Evolutionary conservation across 2,113 vertebrate genomes (phyloP), one percentile per base, ranked within the genome.

Genomic region (Psittacula cyanocephala): DNA sequence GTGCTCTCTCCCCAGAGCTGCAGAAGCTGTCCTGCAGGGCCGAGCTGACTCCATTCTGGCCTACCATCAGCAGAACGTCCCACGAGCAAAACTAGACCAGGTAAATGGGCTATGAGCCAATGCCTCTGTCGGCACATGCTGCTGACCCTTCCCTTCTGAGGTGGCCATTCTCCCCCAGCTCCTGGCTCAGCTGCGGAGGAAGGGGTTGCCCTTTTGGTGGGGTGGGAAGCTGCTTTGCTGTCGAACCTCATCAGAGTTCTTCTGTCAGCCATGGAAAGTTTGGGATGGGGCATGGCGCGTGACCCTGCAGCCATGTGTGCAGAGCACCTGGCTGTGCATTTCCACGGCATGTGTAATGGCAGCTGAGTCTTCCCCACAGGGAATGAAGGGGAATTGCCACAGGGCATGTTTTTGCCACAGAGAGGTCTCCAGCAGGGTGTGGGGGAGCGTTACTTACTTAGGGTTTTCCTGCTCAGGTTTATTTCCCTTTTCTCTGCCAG

Each of bases 1-100:
- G 49, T 96, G 57, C 68, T 95, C 92, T 92, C 82, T 94, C 92
- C 57, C 47, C 98, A 99, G 99, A 90, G 99, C 99, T 75, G 99
- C 99, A 1, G 99, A 99, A 81, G 99, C 99, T 17, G 99, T 99
- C 46, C 97, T 99, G 47, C 99, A 99, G 94, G 99, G 99, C 84
- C 99, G 98, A 89, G 98, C 98, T 0, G 99, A 99, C 81, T 99
- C 99, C 94, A 99, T 99, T 78, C 98, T 99, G 28, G 95, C 98
- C 81, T 99, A 99, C 97, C 99, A 99, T 97, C 99, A 99, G 98
- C 99, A 99, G 97, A 99, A 99, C 4, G 98, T 99, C 88, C 98
- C 98, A 0, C 98, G 98, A 86, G 98, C 98, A 86, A 99, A 99
- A 97, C 96, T 99, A 80, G 99, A 99, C 91, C 99, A 99, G 99